A percentile compares a stretch with the other conserved stretches of the same genome.
Evolutionary conservation across 2,888 invertebrate species (phyloP).

Genomic region (Cosmia pyralina): DNA sequence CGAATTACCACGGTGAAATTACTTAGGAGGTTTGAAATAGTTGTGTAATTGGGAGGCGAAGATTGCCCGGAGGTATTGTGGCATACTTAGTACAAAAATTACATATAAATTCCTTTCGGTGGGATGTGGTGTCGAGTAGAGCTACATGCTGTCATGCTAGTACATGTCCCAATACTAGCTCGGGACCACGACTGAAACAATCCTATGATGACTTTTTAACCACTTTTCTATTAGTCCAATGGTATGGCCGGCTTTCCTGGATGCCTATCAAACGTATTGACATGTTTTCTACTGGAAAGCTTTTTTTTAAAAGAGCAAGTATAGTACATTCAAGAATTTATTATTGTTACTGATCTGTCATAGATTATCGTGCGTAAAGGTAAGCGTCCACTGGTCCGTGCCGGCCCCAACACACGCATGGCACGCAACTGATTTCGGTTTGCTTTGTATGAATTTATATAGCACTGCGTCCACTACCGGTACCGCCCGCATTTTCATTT

Average conservation of each 20-base stretch:
- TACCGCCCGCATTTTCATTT: too few species aligned
- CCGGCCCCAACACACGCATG: too few species aligned
- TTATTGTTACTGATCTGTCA: background rate
- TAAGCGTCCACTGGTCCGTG: too few species aligned
- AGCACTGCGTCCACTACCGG: too few species aligned
- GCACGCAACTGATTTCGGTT: too few species aligned
- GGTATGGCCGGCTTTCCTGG: background rate
- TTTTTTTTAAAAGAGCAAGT: too few species aligned
- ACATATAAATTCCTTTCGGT: background rate
- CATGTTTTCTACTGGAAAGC: background rate
- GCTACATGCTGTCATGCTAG: background rate
- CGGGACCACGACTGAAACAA: background rate
- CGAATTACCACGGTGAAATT: constrained; percentile 36
- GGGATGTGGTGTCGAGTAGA: background rate
- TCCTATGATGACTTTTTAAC: background rate
- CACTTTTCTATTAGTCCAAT: too few species aligned
- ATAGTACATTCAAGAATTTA: background rate
- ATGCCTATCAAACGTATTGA: too few species aligned
- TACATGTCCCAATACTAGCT: background rate
- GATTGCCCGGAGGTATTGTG: background rate
- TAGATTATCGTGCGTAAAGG: constrained; percentile 2
- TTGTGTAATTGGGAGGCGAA: background rate
- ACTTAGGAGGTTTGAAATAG: constrained; percentile 33
- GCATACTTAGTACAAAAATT: background rate
- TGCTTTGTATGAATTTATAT: too few species aligned